A percentile compares a stretch with the other conserved stretches of the same genome.
phyloP scores from a whole-genome alignment of 2,113 vertebrate genomes.

The Callithrix jacchus region DNA sequence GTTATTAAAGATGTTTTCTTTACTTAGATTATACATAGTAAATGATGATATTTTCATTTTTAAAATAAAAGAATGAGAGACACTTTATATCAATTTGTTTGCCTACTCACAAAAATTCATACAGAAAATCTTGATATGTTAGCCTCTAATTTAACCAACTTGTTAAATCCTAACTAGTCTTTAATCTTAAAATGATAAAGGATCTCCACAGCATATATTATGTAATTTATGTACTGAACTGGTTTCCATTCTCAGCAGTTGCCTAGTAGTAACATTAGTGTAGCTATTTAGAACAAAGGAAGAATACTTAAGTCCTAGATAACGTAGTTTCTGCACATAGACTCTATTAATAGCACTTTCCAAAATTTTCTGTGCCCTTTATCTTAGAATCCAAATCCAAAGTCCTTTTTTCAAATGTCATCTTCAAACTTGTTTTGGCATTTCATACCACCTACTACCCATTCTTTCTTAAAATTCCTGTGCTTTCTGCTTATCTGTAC shows the following conservation, averaged over 20 bases:
- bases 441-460: neutral
- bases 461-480: neutral
- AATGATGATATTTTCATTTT: neutral
- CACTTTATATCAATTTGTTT: neutral
- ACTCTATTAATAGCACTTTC: neutral
- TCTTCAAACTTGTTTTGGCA: neutral
- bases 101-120: neutral
- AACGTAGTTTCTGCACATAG: slow-evolving; percentile 7
- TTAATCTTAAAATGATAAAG: neutral
- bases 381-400: neutral
- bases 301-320: neutral
- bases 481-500: neutral
- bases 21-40: neutral
- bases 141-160: neutral
- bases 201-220: neutral
- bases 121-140: neutral
- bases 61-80: neutral
- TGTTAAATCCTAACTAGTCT: neutral
- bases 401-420: neutral
- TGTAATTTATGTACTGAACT: slow-evolving; percentile 12
- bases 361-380: slow-evolving; percentile 16
- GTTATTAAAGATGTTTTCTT: slow-evolving; percentile 10
- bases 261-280: neutral
- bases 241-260: slow-evolving; percentile 28
- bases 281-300: neutral